Evolutionary conservation across 2,113 vertebrate genomes (phyloP), one percentile per base, ranked within the genome.

Genomic region (Pogona vitticeps): DNA sequence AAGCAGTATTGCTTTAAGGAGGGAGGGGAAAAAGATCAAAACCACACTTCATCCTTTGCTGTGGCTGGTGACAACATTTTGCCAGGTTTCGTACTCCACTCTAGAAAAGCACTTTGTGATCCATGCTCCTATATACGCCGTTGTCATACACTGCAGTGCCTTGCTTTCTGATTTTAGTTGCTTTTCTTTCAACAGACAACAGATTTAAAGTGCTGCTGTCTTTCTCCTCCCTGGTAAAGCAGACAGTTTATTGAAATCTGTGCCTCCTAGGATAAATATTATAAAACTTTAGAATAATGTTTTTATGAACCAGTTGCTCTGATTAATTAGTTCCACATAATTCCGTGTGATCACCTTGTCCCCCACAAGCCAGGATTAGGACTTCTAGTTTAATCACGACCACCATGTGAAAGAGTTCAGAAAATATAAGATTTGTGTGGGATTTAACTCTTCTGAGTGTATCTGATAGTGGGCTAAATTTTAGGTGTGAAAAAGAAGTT

Each of bases 241-340:
- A 75, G 82, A 70, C 23, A 68, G 80, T 68, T 58, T 46, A 86
- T 73, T 81, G 76, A 89, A 42, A 56, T 42, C 87, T 89, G 71
- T 67, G 80, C 90, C 75, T 65, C 31, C 17, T 82, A 59, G 63
- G 56, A 86, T 73, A 80, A 72, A 89, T 42, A 42, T 52, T 71
- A 78, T 89, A 75, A 70, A 80, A 72, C 82, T 80, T 59, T 38
- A 83, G 33, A 75, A 23, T 4, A 76, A 58, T 26, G 2, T 36
- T 70, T 36, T 3, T 52, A 9, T 59, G 33, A 40, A 10, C 12
- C 59, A 33, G 14, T 63, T 75, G 6, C 33, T 75, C 17, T 75
- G 26, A 75, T 3, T 61, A 42, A 42, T 65, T 59, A 13, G 65
- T n/a, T 21, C 21, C 7, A 33, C 33, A 26, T 33, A 33, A 28